Base-by-base conservation (phyloP, 2,888 invertebrate genomes). In the Geophilus truncorum region DNA sequence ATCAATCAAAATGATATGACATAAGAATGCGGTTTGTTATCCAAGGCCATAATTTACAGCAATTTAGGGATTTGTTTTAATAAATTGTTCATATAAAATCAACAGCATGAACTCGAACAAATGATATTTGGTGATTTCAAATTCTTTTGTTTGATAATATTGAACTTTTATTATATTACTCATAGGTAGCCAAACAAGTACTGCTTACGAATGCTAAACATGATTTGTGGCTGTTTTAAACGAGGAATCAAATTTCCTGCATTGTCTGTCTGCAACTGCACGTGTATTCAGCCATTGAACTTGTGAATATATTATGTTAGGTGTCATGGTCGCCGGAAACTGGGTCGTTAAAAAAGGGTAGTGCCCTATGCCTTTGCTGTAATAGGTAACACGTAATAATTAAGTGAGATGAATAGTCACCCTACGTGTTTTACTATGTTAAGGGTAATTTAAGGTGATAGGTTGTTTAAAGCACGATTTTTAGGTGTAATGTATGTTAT, bases 271-370 rank as follows among this genome's bases (percentile, higher is more conserved):
- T n/a, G n/a, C n/a, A n/a, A n/a, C n/a, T n/a, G 25, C 23, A 70
- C 25, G 28, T 28, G 15, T 70, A 10, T 28, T 25, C 70, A 70
- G 70, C 70, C 70, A 70, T 70, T 70, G 70, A 70, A 70, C 70
- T 70, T 70, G 70, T 25, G 70, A 70, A 70, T 70, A 70, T 70
- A 70, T 70, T 70, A 70, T 70, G 25, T 51, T 70, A 23, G 70
- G n/a, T 70, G 70, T 70, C 70, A 70, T 70, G 70, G 70, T 70
- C 70, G 28, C 28, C 70, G 70, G 70, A 70, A 70, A 70, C 70
- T 70, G 70, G 70, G 70, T 70, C 70, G 70, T 70, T 70, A 70
- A 70, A n/a, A 40, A 70, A 70, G 70, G 70, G 70, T 70, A 70
- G 70, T 28, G 70, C 15, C 70, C 70, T 70, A 28, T 25, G 28